Percentiles rank a stretch among this genome's conserved stretches.
phyloP scores from a whole-genome alignment of 2,888 invertebrate genomes.

The Microlaimidae sp. region DNA sequence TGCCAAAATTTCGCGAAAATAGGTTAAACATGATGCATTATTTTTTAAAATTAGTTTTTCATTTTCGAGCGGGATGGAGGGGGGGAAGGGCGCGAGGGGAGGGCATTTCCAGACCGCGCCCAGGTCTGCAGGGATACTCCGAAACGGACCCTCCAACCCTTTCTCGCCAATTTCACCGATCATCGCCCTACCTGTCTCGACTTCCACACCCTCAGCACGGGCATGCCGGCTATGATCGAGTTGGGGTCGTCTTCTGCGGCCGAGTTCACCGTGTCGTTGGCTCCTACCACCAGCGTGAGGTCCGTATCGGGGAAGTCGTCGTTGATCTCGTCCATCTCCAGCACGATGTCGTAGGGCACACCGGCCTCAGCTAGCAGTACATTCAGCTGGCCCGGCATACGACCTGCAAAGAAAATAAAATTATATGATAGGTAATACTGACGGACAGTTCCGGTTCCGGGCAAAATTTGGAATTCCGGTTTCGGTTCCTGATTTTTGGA shows the following conservation, averaged over 20 bases:
- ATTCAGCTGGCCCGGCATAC: slow-evolving; percentile 79
- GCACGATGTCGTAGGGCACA: slow-evolving; percentile 70
- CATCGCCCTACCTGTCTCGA: slow-evolving; percentile 60
- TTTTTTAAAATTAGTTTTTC: too few relatives aligned
- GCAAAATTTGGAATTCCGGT: too few relatives aligned
- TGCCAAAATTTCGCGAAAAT: too few relatives aligned
- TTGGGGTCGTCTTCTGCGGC: slow-evolving; percentile 76
- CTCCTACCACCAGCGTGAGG: slow-evolving; percentile 60
- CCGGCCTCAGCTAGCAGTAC: slow-evolving; percentile 79
- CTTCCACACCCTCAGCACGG: slow-evolving; percentile 70
- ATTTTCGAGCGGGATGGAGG: too few relatives aligned
- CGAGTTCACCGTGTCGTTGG: slow-evolving; percentile 77
- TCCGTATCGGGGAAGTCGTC: slow-evolving; percentile 67
- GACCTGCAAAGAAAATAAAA: slow-evolving; percentile 47
- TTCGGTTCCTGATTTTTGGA: too few relatives aligned
- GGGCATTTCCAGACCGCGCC: too few relatives aligned
- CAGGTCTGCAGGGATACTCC: too few relatives aligned
- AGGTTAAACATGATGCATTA: too few relatives aligned
- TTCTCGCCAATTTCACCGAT: too few relatives aligned
- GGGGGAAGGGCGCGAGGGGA: too few relatives aligned
- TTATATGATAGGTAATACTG: neutral
- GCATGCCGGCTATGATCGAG: slow-evolving; percentile 80
- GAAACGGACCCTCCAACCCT: too few relatives aligned
- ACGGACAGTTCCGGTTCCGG: too few relatives aligned
- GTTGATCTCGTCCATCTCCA: slow-evolving; percentile 83